phyloP scores from a whole-genome alignment of 2,797 vertebrate genomes.

The Cyprinodon diabolis region DNA sequence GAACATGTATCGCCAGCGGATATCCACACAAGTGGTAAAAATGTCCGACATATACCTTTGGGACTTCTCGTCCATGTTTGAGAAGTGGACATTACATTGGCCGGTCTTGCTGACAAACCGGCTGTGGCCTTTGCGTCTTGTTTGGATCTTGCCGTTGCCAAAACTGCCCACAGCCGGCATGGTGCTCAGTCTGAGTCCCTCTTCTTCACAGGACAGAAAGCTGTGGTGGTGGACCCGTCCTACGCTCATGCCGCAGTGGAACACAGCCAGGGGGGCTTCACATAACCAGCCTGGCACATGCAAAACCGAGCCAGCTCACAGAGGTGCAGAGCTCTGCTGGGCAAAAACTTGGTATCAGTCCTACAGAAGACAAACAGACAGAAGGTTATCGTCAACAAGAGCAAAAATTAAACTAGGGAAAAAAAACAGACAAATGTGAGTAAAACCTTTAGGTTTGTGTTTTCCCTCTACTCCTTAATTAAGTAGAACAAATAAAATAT shows the following conservation, averaged over 20 bases:
- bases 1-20: constrained; percentile 97
- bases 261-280: constrained; percentile 54
- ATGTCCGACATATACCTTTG: constrained; percentile 96
- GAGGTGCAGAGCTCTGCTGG: constrained; percentile 28
- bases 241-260: constrained; percentile 88
- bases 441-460: too few relatives aligned
- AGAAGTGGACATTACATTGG: constrained; percentile 93
- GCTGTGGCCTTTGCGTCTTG: constrained; percentile 86
- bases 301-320: constrained; percentile 46
- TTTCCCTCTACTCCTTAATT: too few relatives aligned
- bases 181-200: constrained; percentile 87
- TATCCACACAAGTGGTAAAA: constrained; percentile 96
- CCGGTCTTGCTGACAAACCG: constrained; percentile 95
- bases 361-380: constrained; percentile 44
- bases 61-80: constrained; percentile 96
- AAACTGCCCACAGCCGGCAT: constrained; percentile 94
- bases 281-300: constrained; percentile 52
- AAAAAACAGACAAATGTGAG: neutral
- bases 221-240: constrained; percentile 86
- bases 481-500: neutral
- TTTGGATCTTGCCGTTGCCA: constrained; percentile 95
- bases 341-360: neutral
- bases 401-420: neutral
- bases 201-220: constrained; percentile 90
- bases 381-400: constrained; percentile 18